phyloP scores from a whole-genome alignment of 2,797 vertebrate species.

The Aplochiton taeniatus region DNA sequence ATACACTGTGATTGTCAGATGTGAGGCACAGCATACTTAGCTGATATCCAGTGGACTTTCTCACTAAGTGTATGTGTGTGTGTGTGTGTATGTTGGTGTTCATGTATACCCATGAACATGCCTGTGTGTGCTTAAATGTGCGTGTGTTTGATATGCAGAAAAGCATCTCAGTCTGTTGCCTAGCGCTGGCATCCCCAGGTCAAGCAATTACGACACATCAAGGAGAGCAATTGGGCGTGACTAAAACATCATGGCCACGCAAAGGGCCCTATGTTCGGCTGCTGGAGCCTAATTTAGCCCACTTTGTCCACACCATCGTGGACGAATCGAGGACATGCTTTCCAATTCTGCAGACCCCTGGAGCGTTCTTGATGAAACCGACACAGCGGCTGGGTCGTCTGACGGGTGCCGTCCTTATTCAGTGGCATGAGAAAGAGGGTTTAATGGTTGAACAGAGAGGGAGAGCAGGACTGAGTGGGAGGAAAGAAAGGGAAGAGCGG shows the following conservation, averaged over 20 bases:
- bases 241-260: constrained; percentile 71
- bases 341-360: constrained; percentile 50
- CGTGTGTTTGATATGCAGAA: constrained; percentile 51
- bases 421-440: not conserved
- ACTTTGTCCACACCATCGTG: constrained; percentile 68
- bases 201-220: constrained; percentile 79
- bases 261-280: constrained; percentile 68
- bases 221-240: constrained; percentile 76
- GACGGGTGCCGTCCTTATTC: not conserved
- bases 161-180: constrained; percentile 41
- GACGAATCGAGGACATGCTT: constrained; percentile 71
- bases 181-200: constrained; percentile 53
- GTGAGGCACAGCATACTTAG: too few species aligned
- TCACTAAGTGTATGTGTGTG: not conserved
- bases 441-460: not conserved
- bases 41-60: too few species aligned
- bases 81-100: not conserved
- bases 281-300: constrained; percentile 70
- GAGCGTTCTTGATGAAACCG: constrained; percentile 53
- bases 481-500: not conserved
- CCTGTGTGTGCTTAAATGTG: constrained; percentile 11
- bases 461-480: not conserved
- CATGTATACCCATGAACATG: constrained; percentile 1
- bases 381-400: not conserved
- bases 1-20: constrained; percentile 22